phyloP scores from a whole-genome alignment of 1,140 invertebrate species.

The Brachystomella parvula region DNA sequence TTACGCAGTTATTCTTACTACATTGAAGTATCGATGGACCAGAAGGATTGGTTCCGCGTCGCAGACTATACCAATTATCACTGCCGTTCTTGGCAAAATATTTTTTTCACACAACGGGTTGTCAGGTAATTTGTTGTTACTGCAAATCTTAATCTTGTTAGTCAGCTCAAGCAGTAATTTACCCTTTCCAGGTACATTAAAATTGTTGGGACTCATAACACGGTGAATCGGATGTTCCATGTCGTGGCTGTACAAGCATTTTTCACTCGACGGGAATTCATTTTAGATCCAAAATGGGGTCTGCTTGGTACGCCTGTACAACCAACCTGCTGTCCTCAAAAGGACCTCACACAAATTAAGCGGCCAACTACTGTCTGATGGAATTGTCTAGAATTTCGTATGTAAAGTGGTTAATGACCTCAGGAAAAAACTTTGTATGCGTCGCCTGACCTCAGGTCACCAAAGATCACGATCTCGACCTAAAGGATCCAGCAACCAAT shows the following conservation, averaged over 20 bases:
- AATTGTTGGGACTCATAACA: conserved; percentile 90
- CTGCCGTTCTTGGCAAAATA: conserved; percentile 92
- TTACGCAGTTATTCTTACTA: conserved; percentile 84
- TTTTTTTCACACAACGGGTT: conserved; percentile 84
- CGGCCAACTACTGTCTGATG: too few relatives aligned
- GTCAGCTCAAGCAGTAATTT: conserved; percentile 14
- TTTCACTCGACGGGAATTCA: conserved; percentile 66
- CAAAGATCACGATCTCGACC: too few relatives aligned
- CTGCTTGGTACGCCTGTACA: conserved; percentile 49
- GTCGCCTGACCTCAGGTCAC: too few relatives aligned
- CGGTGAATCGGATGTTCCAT: conserved; percentile 92
- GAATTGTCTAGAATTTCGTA: too few relatives aligned
- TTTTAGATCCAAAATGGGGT: conserved; percentile 29
- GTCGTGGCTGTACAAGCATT: conserved; percentile 83
- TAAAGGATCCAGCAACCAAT: too few relatives aligned
- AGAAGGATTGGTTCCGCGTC: conserved; percentile 86
- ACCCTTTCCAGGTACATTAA: conserved; percentile 58
- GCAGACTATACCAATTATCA: conserved; percentile 84
- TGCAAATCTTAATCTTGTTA: conserved; percentile 15
- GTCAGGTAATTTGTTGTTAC: conserved; percentile 49
- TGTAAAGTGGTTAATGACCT: too few relatives aligned
- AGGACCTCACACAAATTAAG: too few relatives aligned
- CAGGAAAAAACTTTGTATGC: too few relatives aligned
- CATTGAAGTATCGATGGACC: conserved; percentile 92
- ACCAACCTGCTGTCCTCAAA: too few relatives aligned